Evolutionary conservation across 2,888 invertebrate genomes (phyloP).

Genomic region (Clusia tigrina): DNA sequence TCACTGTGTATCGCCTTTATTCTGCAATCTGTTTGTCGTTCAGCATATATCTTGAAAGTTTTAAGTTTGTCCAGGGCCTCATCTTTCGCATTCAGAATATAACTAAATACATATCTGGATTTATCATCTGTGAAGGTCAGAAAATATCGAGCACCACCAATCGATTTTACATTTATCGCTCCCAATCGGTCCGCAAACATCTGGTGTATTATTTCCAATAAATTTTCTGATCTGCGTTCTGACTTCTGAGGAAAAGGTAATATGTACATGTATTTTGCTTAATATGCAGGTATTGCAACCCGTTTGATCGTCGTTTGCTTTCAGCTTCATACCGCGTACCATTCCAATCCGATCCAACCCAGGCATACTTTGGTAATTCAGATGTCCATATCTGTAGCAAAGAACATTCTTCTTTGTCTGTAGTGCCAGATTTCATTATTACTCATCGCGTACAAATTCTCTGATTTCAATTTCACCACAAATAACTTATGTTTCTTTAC

Average conservation of each 20-base stretch:
- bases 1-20: constrained; percentile 23
- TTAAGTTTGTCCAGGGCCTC: constrained; percentile 14
- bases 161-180: constrained; percentile 14
- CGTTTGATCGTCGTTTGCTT: constrained; percentile 7
- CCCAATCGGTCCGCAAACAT: constrained; percentile 16
- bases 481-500: constrained; percentile 17
- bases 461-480: constrained; percentile 11
- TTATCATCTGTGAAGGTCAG: constrained; percentile 18
- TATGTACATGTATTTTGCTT: constrained; percentile 15
- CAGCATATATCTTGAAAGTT: background rate
- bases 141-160: constrained; percentile 15
- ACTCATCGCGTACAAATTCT: constrained; percentile 22
- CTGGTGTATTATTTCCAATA: constrained; percentile 13
- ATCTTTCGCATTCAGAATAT: constrained; percentile 10
- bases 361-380: constrained; percentile 18
- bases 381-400: constrained; percentile 16
- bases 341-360: constrained; percentile 16
- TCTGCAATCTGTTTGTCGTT: constrained; percentile 19
- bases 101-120: constrained; percentile 12
- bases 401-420: no score
- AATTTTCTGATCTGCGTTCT: constrained; percentile 9
- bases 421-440: constrained; percentile 20
- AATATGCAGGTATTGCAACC: constrained; percentile 21
- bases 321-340: constrained; percentile 19
- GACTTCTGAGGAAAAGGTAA: constrained; percentile 17